Evolutionary conservation across 1,140 invertebrate genomes (phyloP).

Genomic region (Dolichoris vasculosae): DNA sequence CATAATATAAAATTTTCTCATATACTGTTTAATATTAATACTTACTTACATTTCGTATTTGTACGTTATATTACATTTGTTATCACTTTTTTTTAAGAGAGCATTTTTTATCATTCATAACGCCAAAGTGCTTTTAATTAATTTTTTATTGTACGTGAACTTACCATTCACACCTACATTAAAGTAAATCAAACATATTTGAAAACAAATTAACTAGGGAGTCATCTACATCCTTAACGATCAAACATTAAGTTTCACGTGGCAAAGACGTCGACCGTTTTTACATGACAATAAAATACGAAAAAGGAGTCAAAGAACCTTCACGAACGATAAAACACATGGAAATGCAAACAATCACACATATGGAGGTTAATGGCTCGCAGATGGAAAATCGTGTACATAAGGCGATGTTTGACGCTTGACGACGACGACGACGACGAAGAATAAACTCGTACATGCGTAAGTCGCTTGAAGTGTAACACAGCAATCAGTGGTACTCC

Average conservation of each 20-base stretch:
- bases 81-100: too few relatives aligned
- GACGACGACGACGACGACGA: neutral
- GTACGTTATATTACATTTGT: too few relatives aligned
- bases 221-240: constrained; percentile 1
- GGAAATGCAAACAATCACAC: constrained; percentile 25
- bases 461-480: constrained; percentile 11
- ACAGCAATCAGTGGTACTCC: constrained; percentile 8
- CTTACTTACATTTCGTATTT: too few relatives aligned
- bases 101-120: neutral
- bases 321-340: neutral
- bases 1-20: too few relatives aligned
- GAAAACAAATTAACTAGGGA: neutral
- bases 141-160: too few relatives aligned
- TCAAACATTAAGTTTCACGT: constrained; percentile 13
- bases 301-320: constrained; percentile 21
- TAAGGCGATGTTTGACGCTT: neutral
- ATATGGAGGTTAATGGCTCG: constrained; percentile 37
- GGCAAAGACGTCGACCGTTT: neutral
- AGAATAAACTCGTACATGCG: neutral
- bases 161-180: neutral
- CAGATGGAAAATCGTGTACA: constrained; percentile 28
- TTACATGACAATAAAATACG: constrained; percentile 16
- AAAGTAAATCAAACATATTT: constrained; percentile 2
- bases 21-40: too few relatives aligned
- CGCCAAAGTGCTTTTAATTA: too few relatives aligned